phyloP scores from a whole-genome alignment of 2,888 invertebrate genomes.

The Drosophila mayaguana region DNA sequence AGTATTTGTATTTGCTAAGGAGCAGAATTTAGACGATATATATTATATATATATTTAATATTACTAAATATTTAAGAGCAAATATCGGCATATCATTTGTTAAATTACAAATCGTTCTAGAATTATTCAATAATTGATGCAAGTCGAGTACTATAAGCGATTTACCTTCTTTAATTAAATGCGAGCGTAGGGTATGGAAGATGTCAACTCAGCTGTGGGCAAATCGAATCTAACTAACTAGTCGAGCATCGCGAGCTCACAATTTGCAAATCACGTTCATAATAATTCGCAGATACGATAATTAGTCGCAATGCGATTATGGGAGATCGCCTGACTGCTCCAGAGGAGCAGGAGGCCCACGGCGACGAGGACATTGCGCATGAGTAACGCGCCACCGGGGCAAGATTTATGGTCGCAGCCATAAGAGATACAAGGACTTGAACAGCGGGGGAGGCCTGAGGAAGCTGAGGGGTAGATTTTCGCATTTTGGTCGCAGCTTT shows the following conservation, averaged over 20 bases:
- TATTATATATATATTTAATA: no score
- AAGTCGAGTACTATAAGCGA: background rate
- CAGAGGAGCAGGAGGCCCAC: constrained; percentile 5
- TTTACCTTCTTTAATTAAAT: background rate
- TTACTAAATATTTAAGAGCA: no score
- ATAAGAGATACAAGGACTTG: background rate
- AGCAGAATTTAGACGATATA: no score
- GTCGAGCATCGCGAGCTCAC: constrained; percentile 38
- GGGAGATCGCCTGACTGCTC: constrained; percentile 59
- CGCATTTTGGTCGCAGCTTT: constrained; percentile 59
- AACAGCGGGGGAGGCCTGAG: background rate
- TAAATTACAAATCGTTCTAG: no score
- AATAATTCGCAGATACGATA: constrained; percentile 83
- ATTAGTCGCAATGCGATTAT: constrained; percentile 83
- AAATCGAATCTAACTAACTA: constrained; percentile 44
- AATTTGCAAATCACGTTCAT: constrained; percentile 71
- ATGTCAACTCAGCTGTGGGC: background rate
- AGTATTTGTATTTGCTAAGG: no score
- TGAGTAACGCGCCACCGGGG: constrained; percentile 72
- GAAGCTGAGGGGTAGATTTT: background rate
- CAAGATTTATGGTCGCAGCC: constrained; percentile 64
- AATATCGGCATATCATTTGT: no score
- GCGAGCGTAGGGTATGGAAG: constrained; percentile 5
- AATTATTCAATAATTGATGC: no score
- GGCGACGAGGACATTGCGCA: constrained; percentile 64